phyloP scores from a whole-genome alignment of 2,888 invertebrate genomes.

The Loripinus fragilis region DNA sequence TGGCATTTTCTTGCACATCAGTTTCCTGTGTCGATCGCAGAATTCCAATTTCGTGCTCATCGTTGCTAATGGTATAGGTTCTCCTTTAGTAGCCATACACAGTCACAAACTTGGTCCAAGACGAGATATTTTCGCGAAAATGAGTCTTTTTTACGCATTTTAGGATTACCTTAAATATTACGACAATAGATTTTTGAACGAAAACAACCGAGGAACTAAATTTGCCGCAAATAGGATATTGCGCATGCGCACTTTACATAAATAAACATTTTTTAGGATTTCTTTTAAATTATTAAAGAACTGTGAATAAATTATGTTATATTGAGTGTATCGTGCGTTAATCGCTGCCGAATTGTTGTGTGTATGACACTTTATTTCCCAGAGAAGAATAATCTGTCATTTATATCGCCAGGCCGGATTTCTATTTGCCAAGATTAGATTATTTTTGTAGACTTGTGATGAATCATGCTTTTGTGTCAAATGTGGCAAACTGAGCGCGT shows the following conservation, averaged over 20 bases:
- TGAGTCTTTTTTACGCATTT: too few species aligned
- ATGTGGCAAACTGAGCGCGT: too few species aligned
- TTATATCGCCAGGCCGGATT: neutral
- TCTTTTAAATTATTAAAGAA: neutral
- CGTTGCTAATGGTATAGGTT: too few species aligned
- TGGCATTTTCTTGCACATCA: too few species aligned
- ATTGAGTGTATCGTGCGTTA: neutral
- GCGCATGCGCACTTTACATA: conserved; percentile 48
- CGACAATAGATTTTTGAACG: conserved; percentile 36
- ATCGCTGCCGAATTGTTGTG: too few species aligned
- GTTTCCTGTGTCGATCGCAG: too few species aligned
- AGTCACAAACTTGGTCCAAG: too few species aligned
- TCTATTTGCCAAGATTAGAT: neutral
- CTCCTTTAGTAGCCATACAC: too few species aligned
- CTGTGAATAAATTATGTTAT: neutral
- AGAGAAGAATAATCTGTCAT: neutral
- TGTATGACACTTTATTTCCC: neutral
- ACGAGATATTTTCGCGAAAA: too few species aligned
- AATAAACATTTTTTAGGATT: conserved; percentile 13
- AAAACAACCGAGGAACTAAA: neutral
- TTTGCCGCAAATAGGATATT: neutral
- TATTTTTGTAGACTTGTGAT: neutral
- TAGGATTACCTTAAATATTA: conserved; percentile 29
- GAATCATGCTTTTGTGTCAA: conserved; percentile 8
- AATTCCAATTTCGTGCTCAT: too few species aligned